Evolutionary conservation across 2,797 vertebrate species (phyloP), one percentile per base, ranked within the genome.

Genomic region (Pangasius djambal): DNA sequence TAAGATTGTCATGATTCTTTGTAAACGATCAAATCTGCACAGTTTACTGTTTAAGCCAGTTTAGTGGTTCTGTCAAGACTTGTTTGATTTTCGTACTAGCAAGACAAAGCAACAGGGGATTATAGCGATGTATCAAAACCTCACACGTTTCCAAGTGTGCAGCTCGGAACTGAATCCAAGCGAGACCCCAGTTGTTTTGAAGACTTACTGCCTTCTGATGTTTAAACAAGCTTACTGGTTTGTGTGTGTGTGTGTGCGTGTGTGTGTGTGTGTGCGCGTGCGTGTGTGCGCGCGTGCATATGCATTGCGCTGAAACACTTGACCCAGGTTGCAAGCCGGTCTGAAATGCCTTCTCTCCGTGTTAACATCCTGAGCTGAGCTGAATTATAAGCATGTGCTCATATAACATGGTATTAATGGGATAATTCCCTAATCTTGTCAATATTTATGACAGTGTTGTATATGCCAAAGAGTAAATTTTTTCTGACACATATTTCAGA

Each of bases 261-360:
- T 37, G 40, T 87, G 79, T 86, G 83, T 87, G 34, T 72, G 85
- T 90, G 69, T 82, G 65, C 85, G 83, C 82, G 55, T 40, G 59
- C 81, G 83, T n/a, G 70, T 40, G 75, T 40, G 59, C 81, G 83
- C 28, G 70, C 34, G 65, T 18, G 81, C 13, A 15, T 69, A 22
- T 25, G 50, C 4, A n/a, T 12, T 40, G 52, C 5, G 0, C 20
- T 75, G 28, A 31, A 61, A 75, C 77, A 65, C 40, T 75, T 20
- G 50, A 52, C 57, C 25, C 74, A 55, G 31, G 55, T 90, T 75
- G 57, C 86, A 63, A 44, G 52, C 40, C 61, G 2, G 28, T 90
- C 86, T 72, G 81, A 88, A 88, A 90, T 77, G n/a, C 78, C 83
- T 61, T 44, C 63, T 65, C 31, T 44, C 83, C 28, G 81, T 85